Base-by-base conservation (phyloP, 1,140 invertebrate species). In the Drosophila sucinea region DNA sequence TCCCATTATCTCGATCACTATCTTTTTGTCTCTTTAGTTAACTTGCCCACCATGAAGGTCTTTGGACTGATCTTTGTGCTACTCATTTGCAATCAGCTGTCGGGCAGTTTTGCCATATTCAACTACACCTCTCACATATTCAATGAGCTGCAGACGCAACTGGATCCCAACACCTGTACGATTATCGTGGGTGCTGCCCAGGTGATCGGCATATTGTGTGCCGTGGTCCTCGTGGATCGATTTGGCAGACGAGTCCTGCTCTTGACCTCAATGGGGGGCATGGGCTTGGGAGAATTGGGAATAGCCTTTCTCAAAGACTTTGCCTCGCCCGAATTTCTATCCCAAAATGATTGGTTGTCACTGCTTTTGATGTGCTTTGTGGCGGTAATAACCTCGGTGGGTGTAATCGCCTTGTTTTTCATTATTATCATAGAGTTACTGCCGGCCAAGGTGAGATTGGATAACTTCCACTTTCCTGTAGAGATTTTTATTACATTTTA, bases 151-250 rank as follows among this genome's bases (percentile, higher is more conserved):
- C 94, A 94, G 0, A 94, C 93, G 1, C 89, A 80, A 4, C 68
- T 97, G 0, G 90, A 94, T 1, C 89, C 95, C 0, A 93, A 93
- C 55, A 81, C 95, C 25, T 94, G 95, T 10, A 94, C 96, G 1
- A 96, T 98, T 67, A 94, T 97, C 3, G 94, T 98, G 2, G 96
- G 95, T 1, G 72, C 65, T 44, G 56, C 68, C 4, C 89, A 90
- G 70, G 38, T 91, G 35, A 6, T 91, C n/a, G 83, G 83, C 54
- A 81, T 83, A 17, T 27, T 78, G 2, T 62, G 70, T 27, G 60
- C 86, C 6, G 64, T 90, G 7, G 41, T 25, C 2, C 57, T 86
- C 6, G 85, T 90, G 55, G 90, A 91, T 73, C 69, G 73, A 1
- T 38, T 86, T 33, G 89, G 89, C 17, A 62, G 89, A 4, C 85